phyloP scores from a whole-genome alignment of 2,888 invertebrate species.

The Lepidocyrtinus sp. region DNA sequence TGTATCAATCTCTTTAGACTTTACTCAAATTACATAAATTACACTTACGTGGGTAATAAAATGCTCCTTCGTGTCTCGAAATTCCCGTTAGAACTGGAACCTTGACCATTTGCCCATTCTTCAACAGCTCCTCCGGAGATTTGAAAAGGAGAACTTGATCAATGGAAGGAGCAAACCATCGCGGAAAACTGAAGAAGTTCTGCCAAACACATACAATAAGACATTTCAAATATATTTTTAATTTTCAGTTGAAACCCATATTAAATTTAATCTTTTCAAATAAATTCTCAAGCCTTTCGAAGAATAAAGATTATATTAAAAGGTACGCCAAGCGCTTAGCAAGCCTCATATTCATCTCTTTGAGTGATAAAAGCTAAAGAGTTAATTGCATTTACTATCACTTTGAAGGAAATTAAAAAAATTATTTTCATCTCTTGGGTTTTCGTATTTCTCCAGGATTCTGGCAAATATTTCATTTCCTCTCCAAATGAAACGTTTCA shows the following conservation, averaged over 20 bases:
- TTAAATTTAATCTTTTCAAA: not conserved
- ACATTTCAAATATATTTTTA: conserved; percentile 21
- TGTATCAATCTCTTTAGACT: not conserved
- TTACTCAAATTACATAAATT: too few species aligned
- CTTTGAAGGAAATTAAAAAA: too few species aligned
- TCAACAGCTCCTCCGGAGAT: conserved; percentile 66
- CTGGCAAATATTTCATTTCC: too few species aligned
- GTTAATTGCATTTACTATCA: too few species aligned
- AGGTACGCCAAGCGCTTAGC: too few species aligned
- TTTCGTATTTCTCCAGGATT: too few species aligned
- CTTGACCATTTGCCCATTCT: conserved; percentile 62
- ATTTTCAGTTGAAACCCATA: not conserved
- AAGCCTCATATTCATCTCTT: too few species aligned
- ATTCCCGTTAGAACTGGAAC: conserved; percentile 70
- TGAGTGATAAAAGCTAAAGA: too few species aligned
- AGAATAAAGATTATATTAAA: too few species aligned
- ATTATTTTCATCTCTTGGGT: too few species aligned
- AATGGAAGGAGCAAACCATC: conserved; percentile 70
- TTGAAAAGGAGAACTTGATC: conserved; percentile 68
- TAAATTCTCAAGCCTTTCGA: not conserved
- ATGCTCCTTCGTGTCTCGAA: conserved; percentile 70
- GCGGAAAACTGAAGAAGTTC: conserved; percentile 71
- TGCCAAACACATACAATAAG: conserved; percentile 31
- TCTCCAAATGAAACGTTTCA: too few species aligned
- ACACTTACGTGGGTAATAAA: conserved; percentile 70